Base-by-base conservation (phyloP, 1,140 invertebrate genomes). In the Leptonema lineaticorne region DNA sequence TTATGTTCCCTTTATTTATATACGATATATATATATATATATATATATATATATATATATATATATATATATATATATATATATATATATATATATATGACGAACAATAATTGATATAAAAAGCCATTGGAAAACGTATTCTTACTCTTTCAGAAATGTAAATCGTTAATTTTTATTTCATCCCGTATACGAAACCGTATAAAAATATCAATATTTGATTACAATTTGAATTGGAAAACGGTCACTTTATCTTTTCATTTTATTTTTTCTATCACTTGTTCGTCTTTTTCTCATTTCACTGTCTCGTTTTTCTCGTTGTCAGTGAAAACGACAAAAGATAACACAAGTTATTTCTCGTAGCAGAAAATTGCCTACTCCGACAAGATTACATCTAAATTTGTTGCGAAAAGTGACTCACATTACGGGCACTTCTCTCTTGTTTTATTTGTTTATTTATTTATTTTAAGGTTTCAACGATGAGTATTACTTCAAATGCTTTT, bases 371-470 rank as follows among this genome's bases (percentile, higher is more conserved):
- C 60, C 60, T 50, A 29, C 62, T 53, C 22, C 5, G 62, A 26
- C 29, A 22, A 64, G 62, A 64, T 64, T 64, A 64, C 62, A 64
- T 64, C 62, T 64, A 26, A 64, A 50, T 64, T 64, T 64, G 62
- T 64, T 64, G 62, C 45, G 62, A 48, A 64, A 62, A 50, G 62
- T 64, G 45, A 64, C 62, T 64, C 62, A 41, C 45, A 50, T 64
- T 64, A 64, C 45, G 46, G 62, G 27, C 29, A 29, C 37, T 50
- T 64, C 37, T 27, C 20, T 24, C 45, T 50, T 37, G 45, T 53
- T 64, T 30, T 29, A 18, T 62, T 62, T 62, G 14, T 45, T 57
- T 57, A 30, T 59, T 59, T 30, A 30, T 33, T 29, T 50, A 64
- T 64, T 64, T 64, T 45, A 64, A 64, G 41, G 62, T 18, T 62